Evolutionary conservation across 2,888 invertebrate species (phyloP), one percentile per base, ranked within the genome.

Genomic region (Drosophila putrida): DNA sequence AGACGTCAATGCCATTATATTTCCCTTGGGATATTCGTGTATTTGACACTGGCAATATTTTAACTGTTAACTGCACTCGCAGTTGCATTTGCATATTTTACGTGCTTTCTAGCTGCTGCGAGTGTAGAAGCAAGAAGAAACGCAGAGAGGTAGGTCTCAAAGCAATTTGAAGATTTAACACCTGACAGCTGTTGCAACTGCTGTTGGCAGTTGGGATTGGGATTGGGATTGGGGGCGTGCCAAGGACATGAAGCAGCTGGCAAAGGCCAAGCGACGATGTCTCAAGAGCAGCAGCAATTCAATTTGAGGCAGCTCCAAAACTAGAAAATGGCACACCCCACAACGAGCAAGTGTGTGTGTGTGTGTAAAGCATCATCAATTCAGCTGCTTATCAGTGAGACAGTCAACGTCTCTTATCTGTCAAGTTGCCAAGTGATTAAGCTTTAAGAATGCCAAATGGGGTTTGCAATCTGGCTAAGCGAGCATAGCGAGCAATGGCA

Each of bases 31-130:
- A 74, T 71, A 71, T 74, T 75, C 70, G 63, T 53, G 66, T 73
- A 55, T 68, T 88, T 73, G 87, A 80, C 80, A 83, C 65, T 78
- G 71, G 83, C 83, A 75, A 84, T 88, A 88, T 88, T 88, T 84
- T 86, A 80, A 58, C 75, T 71, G 83, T 71, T 86, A 80, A 80
- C 65, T 80, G 83, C 80, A 74, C 59, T 53, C 36, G 74, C 70
- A 53, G 53, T 41, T 70, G 83, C 83, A 86, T 83, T 82, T 79
- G 73, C 82, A 83, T 83, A 71, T 82, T 88, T 78, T 64, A 78
- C 66, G 71, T 64, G 54, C 39, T 64, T 44, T 41, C 41, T 54
- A 31, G 13, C 4, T 20, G 58, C 31, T 31, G n/a, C 15, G 13
- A 31, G 31, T 6, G 31, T 6, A 33, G 20, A 8, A 35, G 8